A percentile compares a stretch with the other conserved stretches of the same genome.
Conservation (phyloP, 1,140 invertebrate genomes). For the Aphaenogaster ashmeadi region DNA sequence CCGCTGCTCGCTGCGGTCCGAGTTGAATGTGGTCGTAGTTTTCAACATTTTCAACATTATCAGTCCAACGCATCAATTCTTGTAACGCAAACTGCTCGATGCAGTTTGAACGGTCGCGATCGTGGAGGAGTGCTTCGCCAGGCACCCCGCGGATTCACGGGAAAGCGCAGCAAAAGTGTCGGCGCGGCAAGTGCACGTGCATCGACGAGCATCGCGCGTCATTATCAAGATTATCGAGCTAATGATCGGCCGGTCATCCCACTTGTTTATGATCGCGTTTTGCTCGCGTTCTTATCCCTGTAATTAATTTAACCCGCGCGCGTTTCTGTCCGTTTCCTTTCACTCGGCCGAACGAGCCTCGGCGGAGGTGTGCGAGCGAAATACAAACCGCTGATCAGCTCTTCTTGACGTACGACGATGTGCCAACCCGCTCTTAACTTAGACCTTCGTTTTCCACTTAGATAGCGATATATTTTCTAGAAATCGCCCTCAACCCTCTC, state of each 20-base stretch:
- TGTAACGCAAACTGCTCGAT: background rate
- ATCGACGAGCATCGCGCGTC: conserved; percentile 74
- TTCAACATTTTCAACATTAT: conserved; percentile 4
- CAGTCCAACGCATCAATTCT: background rate
- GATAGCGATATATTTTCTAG: conserved; percentile 5
- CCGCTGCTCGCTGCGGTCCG: background rate
- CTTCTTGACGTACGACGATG: conserved; percentile 67
- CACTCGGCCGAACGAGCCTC: conserved; percentile 49
- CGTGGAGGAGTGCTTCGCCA: conserved; percentile 27
- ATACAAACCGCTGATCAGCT: conserved; percentile 76
- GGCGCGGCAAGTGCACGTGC: conserved; percentile 72
- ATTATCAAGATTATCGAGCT: conserved; percentile 80
- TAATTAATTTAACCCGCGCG: conserved; percentile 82
- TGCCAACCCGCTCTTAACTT: conserved; percentile 63
- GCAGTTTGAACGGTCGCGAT: conserved; percentile 6
- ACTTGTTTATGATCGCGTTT: conserved; percentile 82
- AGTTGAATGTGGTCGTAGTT: background rate
- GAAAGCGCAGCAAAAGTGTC: conserved; percentile 46
- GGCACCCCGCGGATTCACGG: conserved; percentile 33
- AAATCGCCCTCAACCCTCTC: background rate
- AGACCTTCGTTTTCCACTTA: conserved; percentile 45
- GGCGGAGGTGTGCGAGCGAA: conserved; percentile 61
- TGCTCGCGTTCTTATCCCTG: conserved; percentile 76
- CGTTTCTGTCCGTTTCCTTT: conserved; percentile 70
- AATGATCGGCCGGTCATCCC: conserved; percentile 81